Evolutionary conservation across 2,797 vertebrate genomes (phyloP), one percentile per base, ranked within the genome.

Genomic region (Enoplosus armatus): DNA sequence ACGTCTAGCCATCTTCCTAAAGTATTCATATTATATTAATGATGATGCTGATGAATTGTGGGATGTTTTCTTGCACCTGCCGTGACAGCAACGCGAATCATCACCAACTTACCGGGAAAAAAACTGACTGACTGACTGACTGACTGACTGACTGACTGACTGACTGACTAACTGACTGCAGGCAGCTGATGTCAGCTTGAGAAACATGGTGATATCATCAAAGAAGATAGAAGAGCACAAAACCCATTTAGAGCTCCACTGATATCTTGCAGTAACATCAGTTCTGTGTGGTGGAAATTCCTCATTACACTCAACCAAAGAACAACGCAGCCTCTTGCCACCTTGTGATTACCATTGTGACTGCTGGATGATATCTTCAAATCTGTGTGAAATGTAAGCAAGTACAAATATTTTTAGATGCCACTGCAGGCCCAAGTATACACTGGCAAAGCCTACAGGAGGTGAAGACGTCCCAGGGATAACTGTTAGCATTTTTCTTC

Each of bases 401-500:
- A n/a, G 8, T 29, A 3, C 27, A 41, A 16, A 54, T 59, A 15
- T 29, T 60, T 75, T 60, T 22, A 80, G 45, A 35, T 74, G 48
- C 39, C 29, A 24, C 33, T 6, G 18, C 48, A 55, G 48, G 41
- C 24, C 24, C 5, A 26, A 41, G 37, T 3, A 27, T 2, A 37
- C 54, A 39, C 6, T 33, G 8, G 10, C 33, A 60, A 61, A 47
- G 22, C 20, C 22, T 27, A 26, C 0, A 22, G 39, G 31, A 59
- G 37, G 3, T 61, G 31, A 70, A 51, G 9, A 53, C 1, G 5
- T 56, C 22, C 22, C 7, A 24, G 1, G 4, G 16, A 64, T 7
- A 47, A 64, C 50, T 20, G 63, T 50, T 35, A 48, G 26, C 24
- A 56, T 58, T 56, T 67, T 68, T 33, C 11, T 56, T 65, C 39